Percentiles rank a stretch among this genome's conserved stretches.
phyloP scores from a whole-genome alignment of 2,888 invertebrate genomes.

The Acanthosepion esculentum region DNA sequence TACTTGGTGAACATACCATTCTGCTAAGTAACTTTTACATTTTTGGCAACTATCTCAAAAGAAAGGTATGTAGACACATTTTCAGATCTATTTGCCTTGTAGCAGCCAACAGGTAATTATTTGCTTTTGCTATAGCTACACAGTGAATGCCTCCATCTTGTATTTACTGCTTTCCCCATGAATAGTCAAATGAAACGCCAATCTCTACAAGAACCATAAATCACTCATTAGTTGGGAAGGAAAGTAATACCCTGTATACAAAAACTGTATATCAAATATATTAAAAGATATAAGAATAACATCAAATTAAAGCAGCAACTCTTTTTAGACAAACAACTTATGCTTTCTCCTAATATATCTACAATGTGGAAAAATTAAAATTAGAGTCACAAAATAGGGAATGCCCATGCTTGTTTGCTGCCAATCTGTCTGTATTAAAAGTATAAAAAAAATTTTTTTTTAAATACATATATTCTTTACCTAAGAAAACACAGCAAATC shows the following conservation, averaged over 20 bases:
- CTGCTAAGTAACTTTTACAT: background rate
- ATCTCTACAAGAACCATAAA: background rate
- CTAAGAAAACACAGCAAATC: background rate
- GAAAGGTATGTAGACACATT: slow-evolving; percentile 24
- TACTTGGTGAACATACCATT: background rate
- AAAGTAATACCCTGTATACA: too few relatives aligned
- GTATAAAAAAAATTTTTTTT: too few relatives aligned
- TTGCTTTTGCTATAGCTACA: background rate
- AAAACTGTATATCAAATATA: too few relatives aligned
- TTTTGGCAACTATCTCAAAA: slow-evolving; percentile 35
- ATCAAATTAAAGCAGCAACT: too few relatives aligned
- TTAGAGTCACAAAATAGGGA: too few relatives aligned
- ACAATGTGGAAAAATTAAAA: too few relatives aligned
- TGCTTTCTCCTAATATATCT: too few relatives aligned
- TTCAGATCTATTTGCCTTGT: background rate
- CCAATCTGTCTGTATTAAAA: too few relatives aligned
- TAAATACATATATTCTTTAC: background rate
- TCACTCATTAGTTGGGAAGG: too few relatives aligned
- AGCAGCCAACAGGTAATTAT: background rate
- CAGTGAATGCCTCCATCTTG: background rate
- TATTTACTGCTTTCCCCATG: background rate
- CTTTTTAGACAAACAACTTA: too few relatives aligned
- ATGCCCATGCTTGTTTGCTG: too few relatives aligned
- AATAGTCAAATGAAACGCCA: background rate
- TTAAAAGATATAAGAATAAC: too few relatives aligned